Percentiles rank a stretch among this genome's conserved stretches.
Evolutionary conservation across 2,113 vertebrate species (phyloP).

Genomic region (Ancistrus triradiatus): DNA sequence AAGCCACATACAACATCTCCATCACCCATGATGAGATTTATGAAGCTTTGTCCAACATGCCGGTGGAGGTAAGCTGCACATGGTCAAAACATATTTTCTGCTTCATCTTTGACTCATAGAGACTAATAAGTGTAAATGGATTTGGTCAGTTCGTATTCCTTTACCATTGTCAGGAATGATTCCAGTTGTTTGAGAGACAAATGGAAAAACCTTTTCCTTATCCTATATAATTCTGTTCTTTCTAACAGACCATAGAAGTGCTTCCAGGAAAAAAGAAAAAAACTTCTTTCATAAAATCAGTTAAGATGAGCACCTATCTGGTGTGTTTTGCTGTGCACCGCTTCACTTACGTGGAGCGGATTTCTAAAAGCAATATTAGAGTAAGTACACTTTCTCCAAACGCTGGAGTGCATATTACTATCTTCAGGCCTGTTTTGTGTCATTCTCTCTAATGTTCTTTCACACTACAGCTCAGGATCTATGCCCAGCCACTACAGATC

Average conservation of each 20-base stretch:
- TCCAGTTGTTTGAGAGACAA: too few species aligned
- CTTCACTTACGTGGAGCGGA: slow-evolving; percentile 58
- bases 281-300: slow-evolving; percentile 77
- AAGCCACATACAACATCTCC: slow-evolving; percentile 85
- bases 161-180: too few species aligned
- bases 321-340: slow-evolving; percentile 93
- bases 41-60: slow-evolving; percentile 88
- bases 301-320: slow-evolving; percentile 94
- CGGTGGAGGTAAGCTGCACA: slow-evolving; percentile 65
- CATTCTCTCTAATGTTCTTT: slow-evolving; percentile 1
- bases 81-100: neutral
- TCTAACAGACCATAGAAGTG: slow-evolving; percentile 52
- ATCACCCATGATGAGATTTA: slow-evolving; percentile 73
- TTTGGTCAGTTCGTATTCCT: too few species aligned
- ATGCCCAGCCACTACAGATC: slow-evolving; percentile 81
- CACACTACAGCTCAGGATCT: slow-evolving; percentile 79
- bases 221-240: too few species aligned
- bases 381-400: slow-evolving; percentile 53
- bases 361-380: slow-evolving; percentile 62
- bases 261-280: slow-evolving; percentile 50
- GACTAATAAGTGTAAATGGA: too few species aligned
- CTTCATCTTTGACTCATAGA: too few species aligned
- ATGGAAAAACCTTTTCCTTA: too few species aligned
- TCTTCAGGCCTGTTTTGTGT: too few species aligned
- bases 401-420: neutral